Evolutionary conservation across 2,888 invertebrate species (phyloP).

Genomic region (Mesorhabditis belari): DNA sequence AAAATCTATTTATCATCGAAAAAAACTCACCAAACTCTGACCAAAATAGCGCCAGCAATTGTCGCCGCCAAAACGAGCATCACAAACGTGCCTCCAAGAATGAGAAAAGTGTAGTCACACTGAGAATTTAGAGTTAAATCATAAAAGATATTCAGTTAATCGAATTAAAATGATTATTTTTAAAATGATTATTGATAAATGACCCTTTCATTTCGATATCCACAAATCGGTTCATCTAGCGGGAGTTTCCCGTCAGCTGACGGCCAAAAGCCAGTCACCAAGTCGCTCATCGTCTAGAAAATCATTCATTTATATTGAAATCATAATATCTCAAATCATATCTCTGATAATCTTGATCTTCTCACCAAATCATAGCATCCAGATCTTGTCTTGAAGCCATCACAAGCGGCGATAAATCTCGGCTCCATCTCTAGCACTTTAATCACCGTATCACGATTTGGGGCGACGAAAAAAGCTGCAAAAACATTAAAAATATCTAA

Average conservation of each 20-base stretch:
- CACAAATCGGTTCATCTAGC: slow-evolving; percentile 45
- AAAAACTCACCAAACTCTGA: not conserved
- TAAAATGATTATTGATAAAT: not conserved
- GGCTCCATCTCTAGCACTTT: slow-evolving; percentile 50
- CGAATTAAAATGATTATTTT: not conserved
- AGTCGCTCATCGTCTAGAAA: slow-evolving; percentile 39
- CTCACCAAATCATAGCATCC: slow-evolving; percentile 45
- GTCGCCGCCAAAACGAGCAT: not conserved
- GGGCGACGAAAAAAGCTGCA: slow-evolving; percentile 48
- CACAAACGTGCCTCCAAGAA: slow-evolving; percentile 18
- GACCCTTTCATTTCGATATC: slow-evolving; percentile 38
- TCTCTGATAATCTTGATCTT: not conserved
- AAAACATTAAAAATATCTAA: no score
- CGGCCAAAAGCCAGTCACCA: slow-evolving; percentile 50
- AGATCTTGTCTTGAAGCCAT: slow-evolving; percentile 40
- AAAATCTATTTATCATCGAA: no score
- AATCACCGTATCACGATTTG: slow-evolving; percentile 46
- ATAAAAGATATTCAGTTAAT: no score
- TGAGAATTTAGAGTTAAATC: no score
- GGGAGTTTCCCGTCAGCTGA: slow-evolving; percentile 41
- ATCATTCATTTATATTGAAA: not conserved
- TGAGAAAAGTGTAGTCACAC: slow-evolving; percentile 37
- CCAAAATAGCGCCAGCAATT: not conserved
- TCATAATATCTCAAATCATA: not conserved
- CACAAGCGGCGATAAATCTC: slow-evolving; percentile 35